A percentile compares a stretch with the other conserved stretches of the same genome.
Conservation (phyloP, 2,797 vertebrate genomes). For the Gorsachius magnificus region DNA sequence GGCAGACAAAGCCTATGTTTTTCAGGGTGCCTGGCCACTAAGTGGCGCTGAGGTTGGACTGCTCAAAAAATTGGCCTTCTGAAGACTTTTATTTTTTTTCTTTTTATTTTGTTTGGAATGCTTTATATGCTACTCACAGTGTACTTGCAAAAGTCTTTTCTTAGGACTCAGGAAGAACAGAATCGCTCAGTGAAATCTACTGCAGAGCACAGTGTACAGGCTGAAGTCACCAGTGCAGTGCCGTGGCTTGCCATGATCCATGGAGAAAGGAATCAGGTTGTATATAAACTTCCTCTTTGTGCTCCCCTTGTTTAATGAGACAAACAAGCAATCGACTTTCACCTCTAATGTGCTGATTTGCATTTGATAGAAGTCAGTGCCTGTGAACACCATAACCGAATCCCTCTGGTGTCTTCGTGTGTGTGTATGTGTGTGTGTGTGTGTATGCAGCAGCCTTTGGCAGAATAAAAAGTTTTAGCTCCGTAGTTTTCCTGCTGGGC, state of each 20-base stretch:
- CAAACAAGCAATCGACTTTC: background rate
- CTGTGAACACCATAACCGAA: background rate
- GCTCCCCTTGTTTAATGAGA: background rate
- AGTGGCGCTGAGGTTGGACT: background rate
- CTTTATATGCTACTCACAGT: background rate
- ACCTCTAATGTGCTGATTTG: background rate
- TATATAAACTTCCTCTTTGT: background rate
- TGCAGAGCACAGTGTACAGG: background rate
- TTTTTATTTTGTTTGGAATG: background rate
- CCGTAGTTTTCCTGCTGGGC: background rate
- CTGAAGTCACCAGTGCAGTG: background rate
- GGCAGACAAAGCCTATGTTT: background rate
- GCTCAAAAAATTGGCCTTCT: background rate
- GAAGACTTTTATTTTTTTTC: background rate
- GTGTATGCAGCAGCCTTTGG: background rate
- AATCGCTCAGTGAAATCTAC: background rate
- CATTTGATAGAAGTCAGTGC: background rate
- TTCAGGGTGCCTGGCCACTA: background rate
- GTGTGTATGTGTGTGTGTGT: accelerated
- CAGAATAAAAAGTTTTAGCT: background rate
- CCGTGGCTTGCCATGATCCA: background rate
- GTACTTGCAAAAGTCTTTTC: background rate
- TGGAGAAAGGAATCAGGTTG: background rate
- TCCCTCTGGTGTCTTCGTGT: background rate
- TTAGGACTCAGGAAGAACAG: background rate